Evolutionary conservation across 2,888 invertebrate species (phyloP), one percentile per base, ranked within the genome.

Genomic region (Aleiodes leptofemur): DNA sequence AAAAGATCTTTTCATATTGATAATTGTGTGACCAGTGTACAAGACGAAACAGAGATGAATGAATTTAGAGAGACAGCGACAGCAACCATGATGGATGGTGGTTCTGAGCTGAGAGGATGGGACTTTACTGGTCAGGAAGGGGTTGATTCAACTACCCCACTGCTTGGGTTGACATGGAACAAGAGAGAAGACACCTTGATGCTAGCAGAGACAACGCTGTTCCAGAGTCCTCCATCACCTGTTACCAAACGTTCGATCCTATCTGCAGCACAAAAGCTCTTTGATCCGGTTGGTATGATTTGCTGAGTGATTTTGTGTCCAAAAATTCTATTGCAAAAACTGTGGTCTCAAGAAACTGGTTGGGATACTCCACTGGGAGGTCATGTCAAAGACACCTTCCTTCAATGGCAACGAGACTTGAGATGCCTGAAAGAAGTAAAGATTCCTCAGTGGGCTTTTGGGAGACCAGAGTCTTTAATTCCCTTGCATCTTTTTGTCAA

Each of bases 1-100:
- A 57, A 55, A 70, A 79, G 78, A 66, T 77, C 80, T 7, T 82
- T 78, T 61, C 79, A 82, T 69, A 78, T 81, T 5, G 81, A 83
- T 56, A 82, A 81, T 69, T 82, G 82, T 50, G 73, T 80, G 5
- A 73, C 79, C 14, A 80, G 78, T 50, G 79, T 80, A 29, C 61
- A 74, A 56, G 56, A 56, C 11, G 29, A 56, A 29, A 23, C 29
- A 13, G 23, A 11, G 29, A 56, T 56, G 14, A 23, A 16, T 16
- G 29, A 14, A 56, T 56, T 56, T 29, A 56, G 3, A 23, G 9
- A 56, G 56, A 23, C 29, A 56, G 56, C 29, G 11, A 23, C 29
- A 23, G 23, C 23, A 56, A 29, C 14, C 9, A 29, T 23, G 56
- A 29, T 29, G 16, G 14, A 56, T 56, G 16, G 23, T 23, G 56